phyloP scores from a whole-genome alignment of 2,113 vertebrate genomes.

The Chaenogobius annularis region DNA sequence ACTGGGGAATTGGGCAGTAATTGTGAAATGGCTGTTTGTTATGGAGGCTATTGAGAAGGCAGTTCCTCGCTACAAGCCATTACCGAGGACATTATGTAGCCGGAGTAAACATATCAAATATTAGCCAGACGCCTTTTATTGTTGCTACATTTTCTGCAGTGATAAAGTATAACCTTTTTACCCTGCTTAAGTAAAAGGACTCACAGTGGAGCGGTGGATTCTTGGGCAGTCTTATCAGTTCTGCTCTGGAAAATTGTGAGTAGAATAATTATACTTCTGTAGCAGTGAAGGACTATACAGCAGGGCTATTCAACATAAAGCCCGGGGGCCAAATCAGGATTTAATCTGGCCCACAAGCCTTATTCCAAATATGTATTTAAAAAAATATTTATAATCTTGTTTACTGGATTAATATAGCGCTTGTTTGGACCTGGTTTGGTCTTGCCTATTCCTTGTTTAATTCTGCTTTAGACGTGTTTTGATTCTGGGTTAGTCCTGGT shows the following conservation, averaged over 20 bases:
- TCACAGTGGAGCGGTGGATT: constrained; percentile 8
- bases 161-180: constrained; percentile 17
- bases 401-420: too few relatives aligned
- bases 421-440: too few relatives aligned
- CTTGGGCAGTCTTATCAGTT: constrained; percentile 10
- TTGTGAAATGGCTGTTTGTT: constrained; percentile 13
- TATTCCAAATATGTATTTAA: too few relatives aligned
- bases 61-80: constrained; percentile 22
- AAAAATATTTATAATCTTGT: too few relatives aligned
- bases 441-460: too few relatives aligned
- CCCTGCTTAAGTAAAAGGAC: constrained; percentile 23
- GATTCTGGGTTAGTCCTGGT: too few relatives aligned
- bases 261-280: constrained; percentile 38
- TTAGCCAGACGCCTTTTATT: constrained; percentile 7
- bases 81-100: constrained; percentile 7
- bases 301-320: too few relatives aligned
- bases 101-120: constrained; percentile 14
- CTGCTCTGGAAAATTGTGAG: constrained; percentile 34
- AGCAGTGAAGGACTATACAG: constrained; percentile 25
- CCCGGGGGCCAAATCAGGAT: too few relatives aligned
- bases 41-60: constrained; percentile 20
- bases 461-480: too few relatives aligned
- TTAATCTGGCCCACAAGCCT: too few relatives aligned
- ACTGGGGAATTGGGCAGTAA: constrained; percentile 38
- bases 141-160: constrained; percentile 3